These are phyloP conservation scores for Eulemur albifrons DNA, from an alignment of 2,797 vertebrate species.

Conservation along the genomic window DNA sequence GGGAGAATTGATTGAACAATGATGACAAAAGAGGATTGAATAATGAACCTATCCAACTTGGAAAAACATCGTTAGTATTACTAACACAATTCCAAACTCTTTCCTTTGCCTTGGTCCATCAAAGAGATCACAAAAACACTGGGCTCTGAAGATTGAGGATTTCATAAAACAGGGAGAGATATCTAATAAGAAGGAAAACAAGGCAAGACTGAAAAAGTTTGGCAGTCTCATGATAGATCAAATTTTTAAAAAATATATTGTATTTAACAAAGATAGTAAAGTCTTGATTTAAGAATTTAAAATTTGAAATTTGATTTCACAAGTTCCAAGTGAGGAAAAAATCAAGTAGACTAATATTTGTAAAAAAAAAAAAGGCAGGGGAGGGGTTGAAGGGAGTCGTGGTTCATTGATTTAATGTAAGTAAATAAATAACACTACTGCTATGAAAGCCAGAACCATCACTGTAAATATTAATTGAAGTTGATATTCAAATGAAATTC, in stretches of 20 bases:
- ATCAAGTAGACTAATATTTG: background rate
- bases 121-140: background rate
- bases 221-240: background rate
- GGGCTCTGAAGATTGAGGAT: background rate
- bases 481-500: constrained; percentile 19
- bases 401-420: background rate
- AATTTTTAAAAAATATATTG: background rate
- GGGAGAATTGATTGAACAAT: background rate
- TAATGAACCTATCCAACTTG: background rate
- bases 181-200: constrained; percentile 30
- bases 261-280: background rate
- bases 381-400: fast-evolving
- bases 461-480: background rate
- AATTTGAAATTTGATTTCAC: background rate
- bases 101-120: constrained; percentile 15
- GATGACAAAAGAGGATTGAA: constrained; percentile 34
- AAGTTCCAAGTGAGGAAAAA: constrained; percentile 9
- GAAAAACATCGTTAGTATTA: constrained; percentile 40
- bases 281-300: constrained; percentile 17
- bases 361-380: background rate
- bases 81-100: constrained; percentile 26
- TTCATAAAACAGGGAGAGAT: constrained; percentile 15
- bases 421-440: background rate
- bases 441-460: background rate
- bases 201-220: constrained; percentile 3